These are phyloP conservation scores for Pangasianodon gigas DNA, from an alignment of 2,113 vertebrate genomes.

Conservation along the genomic window DNA sequence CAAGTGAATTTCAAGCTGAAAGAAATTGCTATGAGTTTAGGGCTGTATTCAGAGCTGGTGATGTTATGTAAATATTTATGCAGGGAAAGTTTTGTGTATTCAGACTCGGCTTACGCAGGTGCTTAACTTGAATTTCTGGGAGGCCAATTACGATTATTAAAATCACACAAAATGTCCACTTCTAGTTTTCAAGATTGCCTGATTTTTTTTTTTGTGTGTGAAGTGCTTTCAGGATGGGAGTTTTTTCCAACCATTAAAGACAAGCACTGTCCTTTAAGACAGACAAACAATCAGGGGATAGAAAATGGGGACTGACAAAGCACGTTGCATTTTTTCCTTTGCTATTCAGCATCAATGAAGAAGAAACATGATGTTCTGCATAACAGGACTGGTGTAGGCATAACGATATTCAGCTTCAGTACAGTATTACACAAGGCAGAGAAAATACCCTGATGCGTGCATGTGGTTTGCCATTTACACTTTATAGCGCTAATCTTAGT, in stretches of 20 bases:
- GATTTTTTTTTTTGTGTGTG: neutral
- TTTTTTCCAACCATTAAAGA: neutral
- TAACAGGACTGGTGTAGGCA: neutral
- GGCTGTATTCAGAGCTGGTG: neutral
- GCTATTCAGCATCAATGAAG: neutral
- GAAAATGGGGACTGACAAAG: neutral
- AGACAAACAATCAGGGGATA: neutral
- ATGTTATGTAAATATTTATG: neutral
- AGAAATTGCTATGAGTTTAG: neutral
- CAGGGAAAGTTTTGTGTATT: neutral
- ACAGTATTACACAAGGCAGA: neutral
- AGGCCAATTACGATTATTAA: neutral
- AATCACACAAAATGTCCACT: neutral
- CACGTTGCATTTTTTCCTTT: neutral
- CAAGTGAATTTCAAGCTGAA: neutral
- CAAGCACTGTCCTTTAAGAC: neutral
- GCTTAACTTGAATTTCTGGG: neutral
- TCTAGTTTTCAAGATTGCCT: neutral
- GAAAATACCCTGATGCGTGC: conserved; percentile 8
- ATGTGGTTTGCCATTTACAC: neutral
- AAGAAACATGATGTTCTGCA: neutral
- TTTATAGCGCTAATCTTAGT: conserved; percentile 10
- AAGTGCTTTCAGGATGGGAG: neutral
- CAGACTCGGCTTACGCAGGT: neutral
- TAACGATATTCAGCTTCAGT: neutral